Percentiles rank a stretch among this genome's conserved stretches.
These are phyloP conservation scores for Bucco capensis DNA, from an alignment of 2,113 vertebrate species.

Conservation along the genomic window DNA sequence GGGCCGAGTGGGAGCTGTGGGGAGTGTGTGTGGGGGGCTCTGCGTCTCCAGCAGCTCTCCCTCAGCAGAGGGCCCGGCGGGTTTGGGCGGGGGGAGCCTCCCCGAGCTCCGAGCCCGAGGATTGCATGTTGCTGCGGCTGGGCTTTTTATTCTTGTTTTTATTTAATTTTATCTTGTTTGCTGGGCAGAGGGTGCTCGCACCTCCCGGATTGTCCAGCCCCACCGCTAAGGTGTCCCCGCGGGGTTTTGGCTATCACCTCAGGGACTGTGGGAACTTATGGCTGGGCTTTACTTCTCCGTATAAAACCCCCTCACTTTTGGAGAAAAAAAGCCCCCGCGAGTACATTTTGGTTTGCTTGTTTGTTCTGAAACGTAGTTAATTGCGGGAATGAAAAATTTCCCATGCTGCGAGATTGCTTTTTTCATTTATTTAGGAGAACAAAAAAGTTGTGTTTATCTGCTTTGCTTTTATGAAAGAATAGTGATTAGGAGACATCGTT, in stretches of 20 bases:
- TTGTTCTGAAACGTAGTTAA: fast-evolving
- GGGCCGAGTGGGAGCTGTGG: not conserved
- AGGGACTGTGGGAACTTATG: not conserved
- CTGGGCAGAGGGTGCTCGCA: not conserved
- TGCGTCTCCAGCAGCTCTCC: not conserved
- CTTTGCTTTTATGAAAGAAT: not conserved
- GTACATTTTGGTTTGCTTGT: fast-evolving
- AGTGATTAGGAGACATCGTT: not conserved
- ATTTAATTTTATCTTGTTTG: not conserved
- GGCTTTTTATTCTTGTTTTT: not conserved
- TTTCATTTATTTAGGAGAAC: not conserved
- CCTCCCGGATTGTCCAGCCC: not conserved
- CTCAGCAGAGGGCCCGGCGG: not conserved
- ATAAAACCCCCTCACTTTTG: not conserved
- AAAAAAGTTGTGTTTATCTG: not conserved
- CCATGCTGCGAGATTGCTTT: fast-evolving
- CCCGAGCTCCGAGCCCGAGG: not conserved
- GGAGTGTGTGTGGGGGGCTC: not conserved
- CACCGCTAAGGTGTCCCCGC: not conserved
- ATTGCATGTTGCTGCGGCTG: not conserved
- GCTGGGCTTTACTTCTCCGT: not conserved
- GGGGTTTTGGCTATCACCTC: not conserved
- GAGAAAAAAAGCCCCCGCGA: too few species aligned
- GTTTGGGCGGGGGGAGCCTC: not conserved
- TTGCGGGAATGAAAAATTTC: not conserved